Evolutionary conservation across 2,888 invertebrate genomes (phyloP).

Genomic region (Arge pagana): DNA sequence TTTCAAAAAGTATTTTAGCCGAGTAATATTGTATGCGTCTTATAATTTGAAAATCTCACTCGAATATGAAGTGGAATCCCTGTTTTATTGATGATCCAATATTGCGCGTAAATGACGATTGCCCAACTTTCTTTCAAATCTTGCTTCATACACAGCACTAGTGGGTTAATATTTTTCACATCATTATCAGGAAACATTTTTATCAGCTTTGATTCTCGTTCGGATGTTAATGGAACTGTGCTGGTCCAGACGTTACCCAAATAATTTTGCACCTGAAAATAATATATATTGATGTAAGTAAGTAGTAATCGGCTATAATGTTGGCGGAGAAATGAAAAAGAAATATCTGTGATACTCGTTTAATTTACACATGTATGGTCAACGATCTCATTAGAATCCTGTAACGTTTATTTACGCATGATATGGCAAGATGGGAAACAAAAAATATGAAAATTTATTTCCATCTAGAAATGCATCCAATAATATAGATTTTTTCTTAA

Average conservation of each 20-base stretch:
- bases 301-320: no score
- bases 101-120: conserved; percentile 76
- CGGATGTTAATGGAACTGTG: conserved; percentile 68
- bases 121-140: conserved; percentile 68
- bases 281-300: no score
- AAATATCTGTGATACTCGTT: conserved; percentile 3
- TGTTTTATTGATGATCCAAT: conserved; percentile 90
- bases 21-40: neutral
- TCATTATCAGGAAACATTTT: conserved; percentile 71
- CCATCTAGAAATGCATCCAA: no score
- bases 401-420: conserved; percentile 8
- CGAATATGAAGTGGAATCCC: conserved; percentile 80
- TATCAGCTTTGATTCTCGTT: conserved; percentile 67
- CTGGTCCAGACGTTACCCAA: conserved; percentile 74
- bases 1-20: neutral
- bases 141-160: conserved; percentile 71
- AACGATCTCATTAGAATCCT: conserved; percentile 6
- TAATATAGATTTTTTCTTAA: no score
- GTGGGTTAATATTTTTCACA: conserved; percentile 68
- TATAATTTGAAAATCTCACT: conserved; percentile 63
- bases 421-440: conserved; percentile 3
- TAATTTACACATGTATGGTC: conserved; percentile 2
- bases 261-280: conserved; percentile 64
- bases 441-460: no score
- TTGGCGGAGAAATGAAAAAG: no score